Base-by-base conservation (phyloP, 2,888 invertebrate species). In the Philaethria dido region DNA sequence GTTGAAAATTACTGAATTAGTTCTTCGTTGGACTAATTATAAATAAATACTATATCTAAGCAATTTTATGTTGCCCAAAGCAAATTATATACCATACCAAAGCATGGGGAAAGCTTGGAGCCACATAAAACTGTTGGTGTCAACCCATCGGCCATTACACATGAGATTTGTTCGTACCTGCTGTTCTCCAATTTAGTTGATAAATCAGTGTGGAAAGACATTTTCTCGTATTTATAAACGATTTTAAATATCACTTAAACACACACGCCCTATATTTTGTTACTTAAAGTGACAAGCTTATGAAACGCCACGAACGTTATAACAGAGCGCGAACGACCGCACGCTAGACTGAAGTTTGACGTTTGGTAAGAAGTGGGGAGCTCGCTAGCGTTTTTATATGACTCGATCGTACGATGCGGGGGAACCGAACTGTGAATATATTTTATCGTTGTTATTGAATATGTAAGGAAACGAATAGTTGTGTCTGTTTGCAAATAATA, bases 141-240 rank as follows among this genome's bases (percentile, higher is more conserved):
- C 52, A 61, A 60, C 33, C 61, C 62, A 64, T 62, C 62, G 62
- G 69, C 69, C 70, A 71, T 69, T 66, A 60, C 62, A 14, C n/a
- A 62, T 52, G 45, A 57, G 39, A 59, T 64, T 64, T 39, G 74
- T 72, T 81, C 86, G 77, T 90, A 93, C 93, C 93, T 93, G 93
- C 93, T 93, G 80, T 87, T 93, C 81, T 93, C 93, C 91, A 93
- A 83, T 79, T 88, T 92, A 61, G 86, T 84, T 62, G 92, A 92
- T 77, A 92, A 87, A 73, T 92, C 92, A 71, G 89, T 91, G 84
- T 92, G 90, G 87, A 90, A 92, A 86, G 92, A 86, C 92, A 92
- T 92, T 81, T 89, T 90, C 88, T 84, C 75, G 89, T 88, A 88
- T 84, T 90, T 89, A 91, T 90, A 89, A 89, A 81, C 79, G 71